Conservation (phyloP, 2,888 invertebrate genomes). For the Heliconius aoede region DNA sequence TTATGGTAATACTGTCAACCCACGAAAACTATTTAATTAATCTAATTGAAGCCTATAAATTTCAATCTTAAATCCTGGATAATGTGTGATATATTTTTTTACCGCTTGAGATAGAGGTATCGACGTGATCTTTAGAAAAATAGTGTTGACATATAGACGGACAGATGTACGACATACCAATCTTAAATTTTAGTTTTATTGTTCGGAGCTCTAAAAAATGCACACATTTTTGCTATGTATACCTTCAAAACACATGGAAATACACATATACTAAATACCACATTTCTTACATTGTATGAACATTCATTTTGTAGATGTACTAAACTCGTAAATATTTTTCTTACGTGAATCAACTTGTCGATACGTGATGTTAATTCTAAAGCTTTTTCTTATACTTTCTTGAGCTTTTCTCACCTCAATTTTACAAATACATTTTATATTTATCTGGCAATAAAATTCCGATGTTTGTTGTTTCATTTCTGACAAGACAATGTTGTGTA, state of each 20-base stretch:
- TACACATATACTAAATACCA: background rate
- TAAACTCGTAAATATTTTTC: conserved; percentile 22
- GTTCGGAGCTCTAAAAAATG: background rate
- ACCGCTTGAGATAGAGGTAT: too few relatives aligned
- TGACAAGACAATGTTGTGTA: background rate
- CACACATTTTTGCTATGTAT: background rate
- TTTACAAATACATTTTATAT: background rate
- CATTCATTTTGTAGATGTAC: conserved; percentile 2
- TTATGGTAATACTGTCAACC: too few relatives aligned
- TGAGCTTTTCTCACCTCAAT: conserved; percentile 3
- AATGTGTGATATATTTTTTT: too few relatives aligned
- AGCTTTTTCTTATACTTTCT: conserved; percentile 2
- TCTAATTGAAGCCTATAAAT: too few relatives aligned
- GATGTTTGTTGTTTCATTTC: background rate
- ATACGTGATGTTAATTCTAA: conserved; percentile 22
- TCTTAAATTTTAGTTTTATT: background rate
- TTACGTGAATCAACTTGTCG: conserved; percentile 16
- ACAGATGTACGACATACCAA: background rate
- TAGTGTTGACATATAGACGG: too few relatives aligned
- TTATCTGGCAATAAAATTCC: background rate
- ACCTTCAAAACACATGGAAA: background rate
- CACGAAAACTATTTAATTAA: too few relatives aligned
- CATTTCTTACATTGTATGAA: conserved; percentile 14
- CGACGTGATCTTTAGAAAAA: too few relatives aligned
- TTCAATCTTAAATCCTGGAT: too few relatives aligned